These are phyloP conservation scores for Cheumatopsyche charites DNA, from an alignment of 1,140 invertebrate genomes.

Conservation along the genomic window DNA sequence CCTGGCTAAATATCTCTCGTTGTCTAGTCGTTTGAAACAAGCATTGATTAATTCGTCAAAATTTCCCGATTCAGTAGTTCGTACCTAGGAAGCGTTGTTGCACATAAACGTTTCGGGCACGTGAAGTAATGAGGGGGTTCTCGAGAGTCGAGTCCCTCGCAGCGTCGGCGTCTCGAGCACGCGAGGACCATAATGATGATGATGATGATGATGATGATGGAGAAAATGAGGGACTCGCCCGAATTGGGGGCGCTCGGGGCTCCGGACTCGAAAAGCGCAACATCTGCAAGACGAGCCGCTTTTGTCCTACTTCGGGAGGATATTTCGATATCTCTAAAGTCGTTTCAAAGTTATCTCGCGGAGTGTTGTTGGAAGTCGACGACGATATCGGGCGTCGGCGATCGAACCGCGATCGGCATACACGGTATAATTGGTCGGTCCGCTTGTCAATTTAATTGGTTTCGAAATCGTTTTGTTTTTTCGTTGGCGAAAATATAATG, in stretches of 20 bases:
- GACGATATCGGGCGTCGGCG: conserved; percentile 2
- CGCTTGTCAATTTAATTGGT: background rate
- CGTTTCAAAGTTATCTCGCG: too few species aligned
- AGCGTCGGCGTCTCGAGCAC: conserved; percentile 1
- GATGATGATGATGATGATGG: conserved; percentile 14
- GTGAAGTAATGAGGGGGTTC: background rate
- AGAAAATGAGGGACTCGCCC: conserved; percentile 8
- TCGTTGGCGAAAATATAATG: background rate
- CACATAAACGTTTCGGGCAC: conserved; percentile 3
- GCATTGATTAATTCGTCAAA: too few species aligned
- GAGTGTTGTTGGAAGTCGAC: too few species aligned
- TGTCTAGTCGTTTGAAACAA: too few species aligned
- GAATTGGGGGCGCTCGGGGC: conserved; percentile 13
- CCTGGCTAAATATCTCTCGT: too few species aligned
- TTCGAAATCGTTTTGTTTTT: background rate
- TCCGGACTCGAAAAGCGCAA: background rate
- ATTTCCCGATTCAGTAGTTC: conserved; percentile 3
- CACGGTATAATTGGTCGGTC: background rate
- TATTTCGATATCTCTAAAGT: too few species aligned
- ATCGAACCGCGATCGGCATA: background rate
- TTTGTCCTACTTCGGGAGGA: too few species aligned
- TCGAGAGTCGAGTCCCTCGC: background rate
- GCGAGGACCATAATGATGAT: conserved; percentile 22
- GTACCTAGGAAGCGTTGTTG: background rate
- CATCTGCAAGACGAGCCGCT: conserved; percentile 3